phyloP scores from a whole-genome alignment of 2,113 vertebrate species.

The Sciurus niger region DNA sequence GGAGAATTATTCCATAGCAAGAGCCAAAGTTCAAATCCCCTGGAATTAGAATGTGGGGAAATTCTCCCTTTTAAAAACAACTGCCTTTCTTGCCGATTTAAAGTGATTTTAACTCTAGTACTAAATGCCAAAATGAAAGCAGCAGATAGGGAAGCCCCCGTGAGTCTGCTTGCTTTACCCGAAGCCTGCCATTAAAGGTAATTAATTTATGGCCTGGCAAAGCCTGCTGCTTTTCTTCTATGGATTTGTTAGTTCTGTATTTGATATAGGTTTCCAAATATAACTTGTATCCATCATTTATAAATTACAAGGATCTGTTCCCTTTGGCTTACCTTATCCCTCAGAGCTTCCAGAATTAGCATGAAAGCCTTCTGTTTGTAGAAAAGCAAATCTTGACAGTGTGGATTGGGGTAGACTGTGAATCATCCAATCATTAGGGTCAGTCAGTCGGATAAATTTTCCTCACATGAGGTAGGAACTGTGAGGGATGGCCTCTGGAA shows the following conservation, averaged over 20 bases:
- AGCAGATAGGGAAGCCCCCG: slow-evolving; percentile 52
- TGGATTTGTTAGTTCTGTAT: slow-evolving; percentile 55
- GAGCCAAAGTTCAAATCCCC: slow-evolving; percentile 76
- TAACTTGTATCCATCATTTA: background rate
- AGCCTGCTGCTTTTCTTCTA: slow-evolving; percentile 23
- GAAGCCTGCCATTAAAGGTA: slow-evolving; percentile 63
- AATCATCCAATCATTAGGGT: background rate
- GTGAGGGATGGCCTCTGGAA: background rate
- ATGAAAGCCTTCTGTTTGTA: slow-evolving; percentile 40
- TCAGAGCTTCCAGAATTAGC: slow-evolving; percentile 11
- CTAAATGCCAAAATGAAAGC: slow-evolving; percentile 73
- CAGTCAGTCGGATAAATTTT: background rate
- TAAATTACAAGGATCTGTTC: slow-evolving; percentile 22
- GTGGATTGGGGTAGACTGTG: background rate
- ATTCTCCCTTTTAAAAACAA: slow-evolving; percentile 68
- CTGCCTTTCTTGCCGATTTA: slow-evolving; percentile 69
- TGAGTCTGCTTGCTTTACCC: slow-evolving; percentile 60
- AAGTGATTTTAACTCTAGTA: slow-evolving; percentile 65
- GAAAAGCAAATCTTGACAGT: background rate
- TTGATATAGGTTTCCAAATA: slow-evolving; percentile 16
- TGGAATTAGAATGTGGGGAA: slow-evolving; percentile 29
- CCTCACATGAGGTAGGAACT: background rate
- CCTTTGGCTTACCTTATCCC: background rate
- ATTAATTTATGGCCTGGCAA: slow-evolving; percentile 74
- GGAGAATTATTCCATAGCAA: slow-evolving; percentile 44